phyloP scores from a whole-genome alignment of 2,113 vertebrate genomes.

The Bombycilla garrulus region DNA sequence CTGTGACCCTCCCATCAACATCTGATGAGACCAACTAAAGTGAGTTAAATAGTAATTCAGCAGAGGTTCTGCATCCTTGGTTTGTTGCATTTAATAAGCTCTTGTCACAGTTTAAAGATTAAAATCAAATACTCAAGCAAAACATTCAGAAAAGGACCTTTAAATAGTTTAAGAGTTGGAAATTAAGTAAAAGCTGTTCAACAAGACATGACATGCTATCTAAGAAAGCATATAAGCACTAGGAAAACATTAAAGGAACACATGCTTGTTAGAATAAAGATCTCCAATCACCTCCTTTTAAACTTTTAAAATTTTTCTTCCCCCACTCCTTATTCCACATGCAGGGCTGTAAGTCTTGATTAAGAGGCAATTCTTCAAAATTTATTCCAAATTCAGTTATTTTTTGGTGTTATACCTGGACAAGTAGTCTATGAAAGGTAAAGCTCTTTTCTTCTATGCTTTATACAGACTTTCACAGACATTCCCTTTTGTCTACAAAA shows the following conservation, averaged over 20 bases:
- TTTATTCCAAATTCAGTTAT: neutral
- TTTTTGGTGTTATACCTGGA: neutral
- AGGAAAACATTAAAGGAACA: neutral
- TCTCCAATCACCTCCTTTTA: neutral
- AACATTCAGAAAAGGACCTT: neutral
- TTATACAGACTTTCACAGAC: neutral
- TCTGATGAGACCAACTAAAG: neutral
- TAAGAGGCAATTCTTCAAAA: neutral
- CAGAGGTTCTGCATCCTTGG: neutral
- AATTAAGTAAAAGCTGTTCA: neutral
- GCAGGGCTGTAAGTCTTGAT: neutral
- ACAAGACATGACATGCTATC: neutral
- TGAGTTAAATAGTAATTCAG: neutral
- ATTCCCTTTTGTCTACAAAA: neutral
- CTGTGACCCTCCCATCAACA: neutral
- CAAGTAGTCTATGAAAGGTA: neutral
- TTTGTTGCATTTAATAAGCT: neutral
- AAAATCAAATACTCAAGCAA: neutral
- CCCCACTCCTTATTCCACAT: neutral
- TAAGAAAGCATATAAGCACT: neutral
- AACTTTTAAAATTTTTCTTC: neutral
- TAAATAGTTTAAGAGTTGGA: neutral
- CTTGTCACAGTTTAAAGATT: neutral
- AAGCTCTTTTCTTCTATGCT: neutral
- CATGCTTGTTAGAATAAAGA: slow-evolving; percentile 6